A percentile compares a stretch with the other conserved stretches of the same genome.
phyloP scores from a whole-genome alignment of 2,113 vertebrate genomes.

The Percopsis transmontana region DNA sequence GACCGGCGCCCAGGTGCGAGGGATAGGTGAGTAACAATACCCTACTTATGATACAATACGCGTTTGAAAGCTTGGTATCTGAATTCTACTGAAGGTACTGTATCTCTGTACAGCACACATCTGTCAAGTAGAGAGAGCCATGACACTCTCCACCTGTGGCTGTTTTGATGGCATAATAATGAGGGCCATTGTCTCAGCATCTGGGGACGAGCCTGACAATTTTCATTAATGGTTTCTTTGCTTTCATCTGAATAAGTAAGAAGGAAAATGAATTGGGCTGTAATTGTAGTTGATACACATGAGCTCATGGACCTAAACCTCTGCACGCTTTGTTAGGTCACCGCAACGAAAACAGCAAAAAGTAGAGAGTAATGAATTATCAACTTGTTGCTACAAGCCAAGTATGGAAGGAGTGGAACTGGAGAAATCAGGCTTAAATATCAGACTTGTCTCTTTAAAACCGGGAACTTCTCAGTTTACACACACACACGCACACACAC shows the following conservation, averaged over 20 bases:
- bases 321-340: conserved; percentile 29
- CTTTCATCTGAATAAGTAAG: conserved; percentile 36
- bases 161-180: conserved; percentile 4
- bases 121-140: too few species aligned
- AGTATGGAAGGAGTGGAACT: conserved; percentile 7
- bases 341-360: conserved; percentile 34
- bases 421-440: background rate
- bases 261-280: conserved; percentile 42
- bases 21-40: too few species aligned
- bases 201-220: conserved; percentile 1
- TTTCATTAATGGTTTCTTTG: conserved; percentile 20
- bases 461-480: background rate
- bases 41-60: too few species aligned
- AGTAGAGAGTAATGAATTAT: conserved; percentile 23
- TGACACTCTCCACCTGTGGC: too few species aligned
- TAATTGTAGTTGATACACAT: conserved; percentile 25
- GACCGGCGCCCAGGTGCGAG: too few species aligned
- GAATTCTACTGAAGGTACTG: too few species aligned
- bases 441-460: conserved; percentile 6
- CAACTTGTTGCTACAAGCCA: conserved; percentile 10
- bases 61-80: too few species aligned
- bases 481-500: conserved; percentile 4
- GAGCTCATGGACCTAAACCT: conserved; percentile 33
- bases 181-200: conserved; percentile 2
- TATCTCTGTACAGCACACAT: too few species aligned